phyloP scores from a whole-genome alignment of 2,888 invertebrate species.

The Omphaloscelis lunosa region DNA sequence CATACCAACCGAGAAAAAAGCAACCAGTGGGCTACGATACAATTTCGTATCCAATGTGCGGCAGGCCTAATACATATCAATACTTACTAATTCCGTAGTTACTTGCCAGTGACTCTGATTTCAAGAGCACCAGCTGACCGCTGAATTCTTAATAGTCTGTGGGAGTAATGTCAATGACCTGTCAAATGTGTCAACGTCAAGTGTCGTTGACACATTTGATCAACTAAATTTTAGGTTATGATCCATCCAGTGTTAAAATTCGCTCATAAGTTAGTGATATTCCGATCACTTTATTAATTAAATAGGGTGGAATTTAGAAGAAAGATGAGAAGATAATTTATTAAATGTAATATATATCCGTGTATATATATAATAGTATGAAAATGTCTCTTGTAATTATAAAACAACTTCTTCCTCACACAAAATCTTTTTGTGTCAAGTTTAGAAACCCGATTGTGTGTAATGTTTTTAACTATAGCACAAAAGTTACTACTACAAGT shows the following conservation, averaged over 20 bases:
- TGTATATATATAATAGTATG: conserved; percentile 4
- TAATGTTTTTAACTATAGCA: conserved; percentile 74
- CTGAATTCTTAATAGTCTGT: too few relatives aligned
- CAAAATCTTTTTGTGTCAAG: conserved; percentile 67
- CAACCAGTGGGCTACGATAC: too few relatives aligned
- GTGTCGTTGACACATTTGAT: too few relatives aligned
- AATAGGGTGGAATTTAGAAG: neutral
- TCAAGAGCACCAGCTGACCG: too few relatives aligned
- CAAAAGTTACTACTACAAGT: conserved; percentile 65
- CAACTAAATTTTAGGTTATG: neutral
- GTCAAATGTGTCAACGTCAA: too few relatives aligned
- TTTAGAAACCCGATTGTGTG: conserved; percentile 68
- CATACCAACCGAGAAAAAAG: too few relatives aligned
- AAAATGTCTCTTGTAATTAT: conserved; percentile 78
- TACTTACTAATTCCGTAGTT: too few relatives aligned
- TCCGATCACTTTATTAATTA: neutral
- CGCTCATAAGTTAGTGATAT: neutral
- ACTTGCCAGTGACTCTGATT: too few relatives aligned
- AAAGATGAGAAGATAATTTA: conserved; percentile 27
- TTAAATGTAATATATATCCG: neutral
- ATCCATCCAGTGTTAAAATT: neutral
- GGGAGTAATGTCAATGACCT: too few relatives aligned
- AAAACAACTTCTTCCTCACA: conserved; percentile 75
- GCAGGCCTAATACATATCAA: too few relatives aligned
- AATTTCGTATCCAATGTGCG: too few relatives aligned